Conservation (phyloP, 1,140 invertebrate species). For the Lysiphlebus fabarum region DNA sequence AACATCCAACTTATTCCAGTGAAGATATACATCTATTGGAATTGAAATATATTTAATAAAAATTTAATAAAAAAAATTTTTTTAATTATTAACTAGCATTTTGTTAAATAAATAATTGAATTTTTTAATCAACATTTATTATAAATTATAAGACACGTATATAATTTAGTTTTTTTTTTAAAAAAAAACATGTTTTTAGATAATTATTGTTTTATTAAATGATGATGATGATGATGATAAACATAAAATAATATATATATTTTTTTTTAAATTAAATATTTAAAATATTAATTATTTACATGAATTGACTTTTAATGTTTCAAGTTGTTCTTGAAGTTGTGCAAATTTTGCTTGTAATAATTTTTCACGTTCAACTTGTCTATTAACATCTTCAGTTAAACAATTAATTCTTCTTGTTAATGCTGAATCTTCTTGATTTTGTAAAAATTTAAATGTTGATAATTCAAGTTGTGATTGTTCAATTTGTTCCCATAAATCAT, state of each 20-base stretch:
- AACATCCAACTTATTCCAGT: constrained; percentile 58
- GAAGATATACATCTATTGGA: constrained; percentile 58
- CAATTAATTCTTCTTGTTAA: constrained; percentile 85
- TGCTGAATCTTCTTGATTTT: constrained; percentile 86
- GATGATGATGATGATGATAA: no score
- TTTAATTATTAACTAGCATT: no score
- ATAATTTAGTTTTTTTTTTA: no score
- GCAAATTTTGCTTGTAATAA: constrained; percentile 78
- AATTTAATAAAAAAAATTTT: no score
- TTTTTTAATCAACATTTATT: no score
- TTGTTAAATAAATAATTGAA: no score
- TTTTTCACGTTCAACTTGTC: constrained; percentile 88
- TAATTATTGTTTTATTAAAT: no score
- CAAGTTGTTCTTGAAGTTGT: constrained; percentile 63
- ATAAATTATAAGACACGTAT: no score
- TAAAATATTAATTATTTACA: constrained; percentile 7
- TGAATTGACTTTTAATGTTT: constrained; percentile 24
- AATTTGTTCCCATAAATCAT: constrained; percentile 84
- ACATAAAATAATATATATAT: no score
- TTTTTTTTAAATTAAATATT: no score
- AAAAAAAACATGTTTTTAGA: no score
- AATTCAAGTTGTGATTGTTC: constrained; percentile 86
- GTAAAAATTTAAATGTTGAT: constrained; percentile 88
- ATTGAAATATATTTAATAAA: constrained; percentile 30
- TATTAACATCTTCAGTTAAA: constrained; percentile 86